These are phyloP conservation scores for Xestia rhomboidea DNA, from an alignment of 2,888 invertebrate genomes.

Conservation along the genomic window DNA sequence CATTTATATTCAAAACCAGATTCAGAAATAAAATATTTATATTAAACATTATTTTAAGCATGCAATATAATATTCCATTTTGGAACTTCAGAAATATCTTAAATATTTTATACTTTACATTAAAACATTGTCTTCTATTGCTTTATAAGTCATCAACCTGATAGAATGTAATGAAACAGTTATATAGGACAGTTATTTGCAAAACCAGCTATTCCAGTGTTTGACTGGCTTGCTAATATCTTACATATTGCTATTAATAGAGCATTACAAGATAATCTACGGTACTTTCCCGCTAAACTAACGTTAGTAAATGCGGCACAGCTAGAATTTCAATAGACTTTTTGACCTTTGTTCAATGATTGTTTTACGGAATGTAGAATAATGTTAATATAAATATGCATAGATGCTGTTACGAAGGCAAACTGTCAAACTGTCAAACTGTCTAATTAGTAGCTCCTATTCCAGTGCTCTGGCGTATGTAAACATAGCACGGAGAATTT, in stretches of 20 bases:
- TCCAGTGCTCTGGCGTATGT: conserved; percentile 41
- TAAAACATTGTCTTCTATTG: conserved; percentile 40
- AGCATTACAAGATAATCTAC: conserved; percentile 36
- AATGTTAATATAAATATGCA: not conserved
- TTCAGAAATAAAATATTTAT: conserved; percentile 30
- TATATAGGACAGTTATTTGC: conserved; percentile 50
- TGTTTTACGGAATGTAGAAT: not conserved
- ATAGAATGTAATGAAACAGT: conserved; percentile 39
- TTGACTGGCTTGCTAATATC: conserved; percentile 25
- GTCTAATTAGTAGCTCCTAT: conserved; percentile 21
- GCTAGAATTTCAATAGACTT: conserved; percentile 47
- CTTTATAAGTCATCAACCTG: conserved; percentile 45
- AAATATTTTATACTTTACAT: conserved; percentile 38
- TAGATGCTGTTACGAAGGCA: not conserved
- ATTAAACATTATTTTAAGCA: conserved; percentile 8
- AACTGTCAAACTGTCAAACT: conserved; percentile 6
- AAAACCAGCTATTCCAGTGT: conserved; percentile 31
- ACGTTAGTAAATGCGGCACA: conserved; percentile 29
- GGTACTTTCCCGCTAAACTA: conserved; percentile 38
- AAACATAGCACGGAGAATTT: conserved; percentile 60
- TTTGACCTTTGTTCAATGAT: conserved; percentile 17
- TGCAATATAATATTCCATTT: conserved; percentile 35
- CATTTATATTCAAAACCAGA: conserved; percentile 10
- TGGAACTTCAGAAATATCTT: conserved; percentile 18
- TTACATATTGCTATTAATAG: conserved; percentile 49